These are phyloP conservation scores for Promerops cafer DNA, from an alignment of 2,113 vertebrate genomes.

Conservation along the genomic window DNA sequence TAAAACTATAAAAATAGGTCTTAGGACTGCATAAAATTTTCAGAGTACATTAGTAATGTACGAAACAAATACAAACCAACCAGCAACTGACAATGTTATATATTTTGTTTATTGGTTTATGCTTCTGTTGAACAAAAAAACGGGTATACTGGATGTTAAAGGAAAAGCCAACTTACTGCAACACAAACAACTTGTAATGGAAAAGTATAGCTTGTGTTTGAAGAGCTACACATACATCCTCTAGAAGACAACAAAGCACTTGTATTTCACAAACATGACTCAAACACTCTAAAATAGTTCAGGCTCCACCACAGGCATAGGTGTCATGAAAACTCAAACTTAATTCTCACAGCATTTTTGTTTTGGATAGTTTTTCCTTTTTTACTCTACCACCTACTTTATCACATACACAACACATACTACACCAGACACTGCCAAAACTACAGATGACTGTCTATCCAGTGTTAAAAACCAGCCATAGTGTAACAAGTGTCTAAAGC, in stretches of 20 bases:
- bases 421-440: neutral
- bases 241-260: neutral
- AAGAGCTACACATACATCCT: neutral
- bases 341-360: neutral
- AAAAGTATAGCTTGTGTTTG: neutral
- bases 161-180: neutral
- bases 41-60: neutral
- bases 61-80: neutral
- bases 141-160: neutral
- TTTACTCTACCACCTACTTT: neutral
- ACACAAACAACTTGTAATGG: neutral
- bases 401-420: neutral
- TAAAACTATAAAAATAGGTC: neutral
- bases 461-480: neutral
- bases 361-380: neutral
- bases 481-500: neutral
- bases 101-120: neutral
- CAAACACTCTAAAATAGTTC: neutral
- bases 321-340: neutral
- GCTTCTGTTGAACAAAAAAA: neutral
- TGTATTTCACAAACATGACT: neutral
- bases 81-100: neutral
- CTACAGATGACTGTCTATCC: neutral
- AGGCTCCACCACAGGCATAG: neutral
- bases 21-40: neutral